phyloP scores from a whole-genome alignment of 2,113 vertebrate species.

The Calcarius ornatus region DNA sequence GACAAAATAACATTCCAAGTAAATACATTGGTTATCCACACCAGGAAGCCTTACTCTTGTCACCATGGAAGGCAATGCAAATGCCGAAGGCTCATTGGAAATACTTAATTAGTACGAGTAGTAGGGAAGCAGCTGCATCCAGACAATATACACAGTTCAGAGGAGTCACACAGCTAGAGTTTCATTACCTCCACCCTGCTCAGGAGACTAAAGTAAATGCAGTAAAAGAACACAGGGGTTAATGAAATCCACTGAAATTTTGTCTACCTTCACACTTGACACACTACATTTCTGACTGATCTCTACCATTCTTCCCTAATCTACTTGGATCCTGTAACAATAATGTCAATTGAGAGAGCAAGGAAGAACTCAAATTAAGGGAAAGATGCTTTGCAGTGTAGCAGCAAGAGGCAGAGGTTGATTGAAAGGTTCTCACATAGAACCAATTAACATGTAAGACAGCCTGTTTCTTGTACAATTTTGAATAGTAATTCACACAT shows the following conservation, averaged over 20 bases:
- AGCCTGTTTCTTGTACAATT: background rate
- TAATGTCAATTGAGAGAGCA: background rate
- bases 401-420: background rate
- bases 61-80: background rate
- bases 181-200: background rate
- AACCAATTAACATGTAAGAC: background rate
- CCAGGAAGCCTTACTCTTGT: background rate
- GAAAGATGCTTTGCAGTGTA: background rate
- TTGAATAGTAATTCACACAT: background rate
- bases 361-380: background rate
- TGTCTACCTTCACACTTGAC: background rate
- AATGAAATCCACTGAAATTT: background rate
- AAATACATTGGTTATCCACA: background rate
- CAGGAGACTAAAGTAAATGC: background rate
- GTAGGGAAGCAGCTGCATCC: background rate
- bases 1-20: background rate
- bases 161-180: background rate
- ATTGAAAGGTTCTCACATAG: background rate
- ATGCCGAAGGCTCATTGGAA: background rate
- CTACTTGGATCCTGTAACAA: background rate
- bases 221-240: background rate
- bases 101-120: background rate
- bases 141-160: background rate
- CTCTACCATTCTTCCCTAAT: background rate
- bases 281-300: background rate